These are phyloP conservation scores for Condylostylus longicornis DNA, from an alignment of 1,140 invertebrate genomes.

Conservation along the genomic window DNA sequence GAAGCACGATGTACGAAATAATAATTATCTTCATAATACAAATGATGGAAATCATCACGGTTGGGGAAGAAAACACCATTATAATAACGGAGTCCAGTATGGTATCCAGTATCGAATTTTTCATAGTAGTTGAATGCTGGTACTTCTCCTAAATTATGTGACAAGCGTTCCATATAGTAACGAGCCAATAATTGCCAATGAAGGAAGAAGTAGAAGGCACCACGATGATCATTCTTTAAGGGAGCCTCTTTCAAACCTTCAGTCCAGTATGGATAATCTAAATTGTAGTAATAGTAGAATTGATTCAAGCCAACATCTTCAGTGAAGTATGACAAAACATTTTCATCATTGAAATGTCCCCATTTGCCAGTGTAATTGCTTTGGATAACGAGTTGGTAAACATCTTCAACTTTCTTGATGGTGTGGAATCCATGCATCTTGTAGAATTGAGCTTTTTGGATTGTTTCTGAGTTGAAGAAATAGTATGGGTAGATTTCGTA, in stretches of 20 bases:
- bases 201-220: slow-evolving; percentile 43
- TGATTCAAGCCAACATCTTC: slow-evolving; percentile 53
- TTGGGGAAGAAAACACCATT: slow-evolving; percentile 46
- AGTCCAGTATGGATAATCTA: slow-evolving; percentile 38
- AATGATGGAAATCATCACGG: slow-evolving; percentile 38
- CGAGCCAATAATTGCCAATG: slow-evolving; percentile 46
- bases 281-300: slow-evolving; percentile 43
- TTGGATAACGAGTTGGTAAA: slow-evolving; percentile 34
- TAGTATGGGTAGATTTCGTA: slow-evolving; percentile 48
- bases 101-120: slow-evolving; percentile 38
- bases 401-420: slow-evolving; percentile 32
- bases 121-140: slow-evolving; percentile 40
- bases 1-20: slow-evolving; percentile 31
- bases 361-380: slow-evolving; percentile 43
- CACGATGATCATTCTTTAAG: slow-evolving; percentile 39
- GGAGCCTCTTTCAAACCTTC: slow-evolving; percentile 30
- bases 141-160: slow-evolving; percentile 44
- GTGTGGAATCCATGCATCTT: slow-evolving; percentile 41
- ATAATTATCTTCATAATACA: slow-evolving; percentile 36
- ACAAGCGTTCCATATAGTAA: slow-evolving; percentile 49
- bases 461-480: slow-evolving; percentile 40
- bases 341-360: slow-evolving; percentile 33
- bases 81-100: slow-evolving; percentile 41
- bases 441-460: slow-evolving; percentile 38
- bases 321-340: slow-evolving; percentile 44